Evolutionary conservation across 2,888 invertebrate genomes (phyloP), one percentile per base, ranked within the genome.

Genomic region (Saturnia japonica): DNA sequence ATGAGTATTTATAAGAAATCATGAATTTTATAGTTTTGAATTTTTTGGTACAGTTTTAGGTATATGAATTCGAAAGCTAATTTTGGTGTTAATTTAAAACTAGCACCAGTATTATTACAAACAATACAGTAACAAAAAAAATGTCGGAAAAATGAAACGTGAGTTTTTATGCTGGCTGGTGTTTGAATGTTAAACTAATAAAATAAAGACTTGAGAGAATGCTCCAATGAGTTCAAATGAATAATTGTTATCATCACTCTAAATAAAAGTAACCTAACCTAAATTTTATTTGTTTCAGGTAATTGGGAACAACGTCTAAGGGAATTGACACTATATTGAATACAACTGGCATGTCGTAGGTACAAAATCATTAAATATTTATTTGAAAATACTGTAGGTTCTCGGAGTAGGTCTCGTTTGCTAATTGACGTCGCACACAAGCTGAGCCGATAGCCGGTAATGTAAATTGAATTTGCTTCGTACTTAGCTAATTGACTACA

Each of bases 401-500:
- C 71, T 77, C 74, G 62, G 72, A 74, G 74, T 73, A 54, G 54
- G 22, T n/a, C 54, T 71, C 69, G 67, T n/a, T 72, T 70, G 70
- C 72, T 79, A 80, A 80, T 77, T 80, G 75, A 70, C 68, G 72
- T 70, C 72, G 76, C 74, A 69, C 72, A 73, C 69, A 69, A 74
- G 73, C 78, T 78, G 74, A 75, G 75, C 71, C 70, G 72, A 75
- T 72, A 73, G 70, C 57, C 25, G 34, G 72, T 75, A 74, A 81
- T 80, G 83, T 78, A 75, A 82, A 83, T 84, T 78, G 72, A 78
- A 82, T 81, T 76, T 73, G 69, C 78, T 71, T 71, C 64, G 40
- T 73, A 76, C 76, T 81, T 79, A 80, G 78, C 70, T 67, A 72
- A 68, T 73, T 71, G 72, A 70, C 68, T n/a, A 19, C 40, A 64